Evolutionary conservation across 2,888 invertebrate genomes (phyloP), one percentile per base, ranked within the genome.

Genomic region (Drosophila picticornis): DNA sequence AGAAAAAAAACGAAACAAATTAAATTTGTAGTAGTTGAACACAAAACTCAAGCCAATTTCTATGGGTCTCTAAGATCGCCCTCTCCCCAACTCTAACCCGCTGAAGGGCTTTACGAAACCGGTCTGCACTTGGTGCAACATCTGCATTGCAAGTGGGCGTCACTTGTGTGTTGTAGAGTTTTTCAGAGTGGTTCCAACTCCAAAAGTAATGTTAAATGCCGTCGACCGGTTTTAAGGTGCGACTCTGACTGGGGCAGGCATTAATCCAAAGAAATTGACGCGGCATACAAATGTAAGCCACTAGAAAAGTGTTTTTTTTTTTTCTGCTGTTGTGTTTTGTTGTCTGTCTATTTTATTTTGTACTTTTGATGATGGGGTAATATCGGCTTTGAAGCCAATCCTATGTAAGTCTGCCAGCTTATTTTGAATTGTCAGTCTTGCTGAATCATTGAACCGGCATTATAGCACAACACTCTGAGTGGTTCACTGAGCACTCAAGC

Each of bases 161-260:
- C 29, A 52, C 51, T 80, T 85, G 81, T 75, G 55, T 76, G 52
- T 70, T 75, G 63, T 78, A 63, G 60, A 61, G 75, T 48, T 63
- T 68, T 76, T 52, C 53, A 65, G 81, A 78, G 68, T 36, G 56
- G 64, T 46, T 66, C 22, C 50, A 73, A 48, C 75, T 71, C 57
- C 60, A 70, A 60, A 51, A 62, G 55, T 70, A 48, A 66, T 55
- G 61, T 57, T 68, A 85, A 88, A 88, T 88, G 77, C 83, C 88
- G 83, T 58, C 62, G 63, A 77, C 88, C 86, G 85, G 85, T 84
- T 84, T 85, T 85, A 83, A 83, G 88, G 84, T 84, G 84, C 88
- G 88, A 83, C 80, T 65, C 57, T 53, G 59, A 70, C 66, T 51
- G 72, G 50, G 48, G 32, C 62, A 70, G 53, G 34, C 62, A 43